Base-by-base conservation (phyloP, 92 coral and sea anemone species). In the Heliopora coerulea region DNA sequence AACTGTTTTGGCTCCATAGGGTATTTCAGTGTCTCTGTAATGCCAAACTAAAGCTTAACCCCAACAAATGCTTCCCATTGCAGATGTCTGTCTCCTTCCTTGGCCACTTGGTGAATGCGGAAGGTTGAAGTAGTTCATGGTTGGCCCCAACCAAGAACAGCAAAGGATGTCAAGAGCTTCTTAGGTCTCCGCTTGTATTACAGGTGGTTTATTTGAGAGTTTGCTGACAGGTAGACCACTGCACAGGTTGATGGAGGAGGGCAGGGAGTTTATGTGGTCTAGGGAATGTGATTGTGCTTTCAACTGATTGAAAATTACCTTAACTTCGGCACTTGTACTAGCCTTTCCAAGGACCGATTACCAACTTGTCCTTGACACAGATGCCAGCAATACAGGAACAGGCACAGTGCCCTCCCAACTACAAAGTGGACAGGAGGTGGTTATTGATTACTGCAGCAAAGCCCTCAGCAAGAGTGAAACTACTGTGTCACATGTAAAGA, bases 21-120 rank as follows among this genome's bases (percentile, higher is more conserved):
- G 74, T 84, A 17, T 59, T 84, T 17, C 61, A 65, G 57, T 54
- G 57, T 3, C 20, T 79, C 54, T 37, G 74, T 21, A 56, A 29
- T 0, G 84, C 82, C 17, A 73, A 60, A 11, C 49, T 84, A 21
- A 84, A 79, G 39, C 74, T 84, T 1, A 79, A 72, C 50, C 88
- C 78, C 1, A 84, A 79, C 50, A 84, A 84, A 63, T 79, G 84
- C 66, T n/a, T 49, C 56, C 56, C 80, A 25, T 70, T 85, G n/a
- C 79, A 60, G 65, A 34, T 18, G 30, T 17, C 63, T 1, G 73
- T 84, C 23, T 33, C 68, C 5, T 84, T 54, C 74, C 73, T 79
- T 20, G 88, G 84, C 34, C 88, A 73, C 46, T 64, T 84, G 17
- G 84, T 84, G 31, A 79, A 80, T 62, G 48, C 48, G 42, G 33